Evolutionary conservation across 2,113 vertebrate species (phyloP), one percentile per base, ranked within the genome.

Genomic region (Glaucomys volans): DNA sequence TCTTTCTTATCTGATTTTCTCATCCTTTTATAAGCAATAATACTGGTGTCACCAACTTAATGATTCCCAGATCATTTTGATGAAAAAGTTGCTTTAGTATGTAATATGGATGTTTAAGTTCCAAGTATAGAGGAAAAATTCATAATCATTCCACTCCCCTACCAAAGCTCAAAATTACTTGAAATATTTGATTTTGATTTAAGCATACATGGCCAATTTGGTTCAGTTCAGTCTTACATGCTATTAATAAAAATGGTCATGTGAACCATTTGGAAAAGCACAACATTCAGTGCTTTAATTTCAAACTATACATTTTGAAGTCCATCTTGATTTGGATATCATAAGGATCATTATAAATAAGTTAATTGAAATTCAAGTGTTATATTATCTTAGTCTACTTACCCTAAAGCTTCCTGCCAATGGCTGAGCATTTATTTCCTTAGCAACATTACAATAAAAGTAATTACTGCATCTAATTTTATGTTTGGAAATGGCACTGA

Each of bases 341-440:
- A 97, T 90, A 81, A 96, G n/a, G n/a, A 94, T 85, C 0, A 80
- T 97, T 97, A 96, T 96, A 97, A 96, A 85, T 90, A 94, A 90
- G 17, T 80, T 72, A 74, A 96, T 97, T 97, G 98, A 95, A 91
- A 97, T 97, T 96, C 95, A 95, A 96, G 8, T 54, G 79, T 97
- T 98, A 98, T 98, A 97, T 96, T 98, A 88, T 96, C 74, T 97
- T 97, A 96, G 95, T 97, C 92, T 97, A 96, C 37, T 97, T 98
- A 76, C 95, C 81, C 96, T 97, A 97, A 98, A 98, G 26, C 95
- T 98, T 98, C 97, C 97, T 94, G 94, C 90, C 80, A 94, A 42
- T 80, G 95, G 50, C 64, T 98, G 97, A 98, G 86, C 52, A 94
- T 95, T 98, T 69, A 96, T 81, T 96, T 97, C 75, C 87, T 95